Conservation (phyloP, 2,797 vertebrate genomes). For the Crocidura indochinensis region DNA sequence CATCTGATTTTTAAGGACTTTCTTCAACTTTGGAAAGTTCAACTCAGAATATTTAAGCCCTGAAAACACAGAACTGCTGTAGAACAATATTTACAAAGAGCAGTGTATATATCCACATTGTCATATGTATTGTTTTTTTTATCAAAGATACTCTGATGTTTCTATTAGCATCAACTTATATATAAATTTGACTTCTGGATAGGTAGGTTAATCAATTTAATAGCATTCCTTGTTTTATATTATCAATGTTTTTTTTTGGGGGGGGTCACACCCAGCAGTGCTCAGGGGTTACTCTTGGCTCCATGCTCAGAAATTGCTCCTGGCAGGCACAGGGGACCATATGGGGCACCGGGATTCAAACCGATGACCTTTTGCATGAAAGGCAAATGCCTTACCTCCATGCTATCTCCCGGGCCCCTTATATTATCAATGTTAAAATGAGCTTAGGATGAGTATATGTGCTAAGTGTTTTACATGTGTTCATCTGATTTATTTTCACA, state of each 20-base stretch:
- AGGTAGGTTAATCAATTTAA: slow-evolving; percentile 38
- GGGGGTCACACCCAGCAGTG: too few species aligned
- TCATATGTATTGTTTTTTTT: slow-evolving; percentile 25
- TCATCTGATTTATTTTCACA: slow-evolving; percentile 22
- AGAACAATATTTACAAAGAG: slow-evolving; percentile 50
- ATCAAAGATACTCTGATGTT: slow-evolving; percentile 39
- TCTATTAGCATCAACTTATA: not conserved
- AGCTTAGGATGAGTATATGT: not conserved
- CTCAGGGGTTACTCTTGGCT: too few species aligned
- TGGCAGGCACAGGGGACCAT: too few species aligned
- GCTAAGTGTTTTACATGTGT: not conserved
- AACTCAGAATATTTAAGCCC: slow-evolving; percentile 31
- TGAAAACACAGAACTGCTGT: slow-evolving; percentile 19
- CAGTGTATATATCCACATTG: not conserved
- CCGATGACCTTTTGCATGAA: too few species aligned
- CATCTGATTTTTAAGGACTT: slow-evolving; percentile 15
- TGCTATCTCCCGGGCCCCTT: too few species aligned
- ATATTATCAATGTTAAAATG: slow-evolving; percentile 7
- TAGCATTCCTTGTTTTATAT: not conserved
- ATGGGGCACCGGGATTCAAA: too few species aligned
- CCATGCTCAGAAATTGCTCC: too few species aligned
- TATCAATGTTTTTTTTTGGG: slow-evolving; percentile 31
- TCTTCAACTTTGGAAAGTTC: slow-evolving; percentile 56
- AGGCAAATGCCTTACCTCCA: too few species aligned
- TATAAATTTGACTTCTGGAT: slow-evolving; percentile 2